phyloP scores from a whole-genome alignment of 2,113 vertebrate genomes.

The Nipponia nippon region DNA sequence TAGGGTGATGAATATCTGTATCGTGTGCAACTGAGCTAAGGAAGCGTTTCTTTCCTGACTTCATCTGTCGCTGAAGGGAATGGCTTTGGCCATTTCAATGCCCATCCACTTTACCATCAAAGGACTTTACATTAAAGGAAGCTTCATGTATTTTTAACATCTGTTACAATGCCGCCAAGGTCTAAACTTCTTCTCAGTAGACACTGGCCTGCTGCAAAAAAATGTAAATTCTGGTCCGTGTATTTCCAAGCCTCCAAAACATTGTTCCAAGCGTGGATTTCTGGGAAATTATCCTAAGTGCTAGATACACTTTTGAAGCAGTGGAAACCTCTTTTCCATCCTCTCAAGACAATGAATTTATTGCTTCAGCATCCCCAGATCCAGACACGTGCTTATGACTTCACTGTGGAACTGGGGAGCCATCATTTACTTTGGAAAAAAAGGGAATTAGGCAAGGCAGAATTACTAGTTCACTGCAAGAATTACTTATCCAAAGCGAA shows the following conservation, averaged over 20 bases:
- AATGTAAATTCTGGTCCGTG: background rate
- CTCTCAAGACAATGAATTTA: background rate
- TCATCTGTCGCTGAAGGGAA: slow-evolving; percentile 7
- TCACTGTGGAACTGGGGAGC: background rate
- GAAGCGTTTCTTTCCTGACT: slow-evolving; percentile 14
- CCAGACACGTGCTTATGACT: background rate
- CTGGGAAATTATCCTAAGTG: background rate
- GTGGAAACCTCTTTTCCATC: background rate
- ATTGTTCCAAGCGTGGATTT: background rate
- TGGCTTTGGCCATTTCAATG: background rate
- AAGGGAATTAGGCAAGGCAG: background rate
- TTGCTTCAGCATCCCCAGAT: background rate
- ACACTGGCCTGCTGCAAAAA: background rate
- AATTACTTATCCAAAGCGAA: background rate
- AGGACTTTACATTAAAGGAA: slow-evolving; percentile 12
- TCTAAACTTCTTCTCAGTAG: background rate
- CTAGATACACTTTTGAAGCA: background rate
- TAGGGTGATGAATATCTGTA: slow-evolving; percentile 59
- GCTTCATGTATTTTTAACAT: background rate
- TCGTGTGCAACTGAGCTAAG: slow-evolving; percentile 21
- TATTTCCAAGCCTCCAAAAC: background rate
- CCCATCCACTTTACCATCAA: background rate
- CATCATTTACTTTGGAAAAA: background rate
- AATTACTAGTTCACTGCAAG: background rate
- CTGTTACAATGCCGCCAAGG: background rate